Percentiles rank a stretch among this genome's conserved stretches.
Evolutionary conservation across 2,113 vertebrate genomes (phyloP).

Genomic region (Cyanoderma ruficeps): DNA sequence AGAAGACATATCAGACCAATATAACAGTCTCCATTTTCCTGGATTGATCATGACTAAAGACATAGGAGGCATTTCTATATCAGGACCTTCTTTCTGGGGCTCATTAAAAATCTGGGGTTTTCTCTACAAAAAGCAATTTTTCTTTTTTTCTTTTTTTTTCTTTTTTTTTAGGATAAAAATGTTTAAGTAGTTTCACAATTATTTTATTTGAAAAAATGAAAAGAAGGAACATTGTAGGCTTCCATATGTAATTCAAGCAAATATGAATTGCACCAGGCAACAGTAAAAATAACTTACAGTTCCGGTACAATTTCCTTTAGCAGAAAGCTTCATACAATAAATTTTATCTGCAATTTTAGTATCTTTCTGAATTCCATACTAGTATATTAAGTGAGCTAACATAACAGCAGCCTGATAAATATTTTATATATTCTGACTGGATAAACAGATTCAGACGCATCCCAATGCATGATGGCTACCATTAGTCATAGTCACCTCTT

Average conservation of each 20-base stretch:
- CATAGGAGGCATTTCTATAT: background rate
- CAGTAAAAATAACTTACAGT: background rate
- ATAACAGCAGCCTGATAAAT: constrained; percentile 4
- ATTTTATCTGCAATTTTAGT: background rate
- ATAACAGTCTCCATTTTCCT: background rate
- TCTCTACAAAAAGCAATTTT: background rate
- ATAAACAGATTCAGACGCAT: background rate
- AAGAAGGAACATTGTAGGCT: background rate
- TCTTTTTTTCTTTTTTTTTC: too few species aligned
- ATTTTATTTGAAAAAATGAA: background rate
- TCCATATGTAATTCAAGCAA: background rate
- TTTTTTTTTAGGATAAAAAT: background rate
- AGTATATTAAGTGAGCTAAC: background rate
- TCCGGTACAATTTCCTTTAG: background rate
- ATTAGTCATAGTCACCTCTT: constrained; percentile 18
- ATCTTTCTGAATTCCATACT: background rate
- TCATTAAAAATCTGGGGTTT: background rate
- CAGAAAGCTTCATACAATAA: background rate
- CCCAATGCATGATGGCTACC: background rate
- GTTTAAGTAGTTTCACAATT: background rate
- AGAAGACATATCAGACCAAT: background rate
- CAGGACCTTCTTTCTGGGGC: background rate
- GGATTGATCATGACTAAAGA: background rate
- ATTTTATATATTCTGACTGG: background rate
- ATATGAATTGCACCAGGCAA: background rate